Base-by-base conservation (phyloP, 2,888 invertebrate species). In the Pristionchus fissidentatus region DNA sequence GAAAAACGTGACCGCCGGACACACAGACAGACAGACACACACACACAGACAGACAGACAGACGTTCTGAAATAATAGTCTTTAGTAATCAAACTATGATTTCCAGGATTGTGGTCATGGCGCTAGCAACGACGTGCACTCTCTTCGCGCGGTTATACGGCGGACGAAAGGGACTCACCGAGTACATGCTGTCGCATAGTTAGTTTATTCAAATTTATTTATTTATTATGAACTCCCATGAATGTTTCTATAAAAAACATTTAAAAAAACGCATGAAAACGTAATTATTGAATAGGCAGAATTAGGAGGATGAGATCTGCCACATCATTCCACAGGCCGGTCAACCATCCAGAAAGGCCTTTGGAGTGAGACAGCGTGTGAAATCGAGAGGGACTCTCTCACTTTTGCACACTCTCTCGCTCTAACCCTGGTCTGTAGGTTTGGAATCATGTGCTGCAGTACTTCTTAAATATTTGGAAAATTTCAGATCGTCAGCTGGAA, bases 21-120 rank as follows among this genome's bases (percentile, higher is more conserved):
- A 49, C 49, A 19, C 10, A 49, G 49, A 15, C 49, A 10, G 10
- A 49, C 19, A 19, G 49, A 49, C 10, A 19, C 19, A 15, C 49
- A 15, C 49, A 15, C 13, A 10, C 19, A 49, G 49, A 19, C 49
- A n/a, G n/a, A n/a, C n/a, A n/a, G n/a, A n/a, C n/a, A n/a, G n/a
- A n/a, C n/a, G n/a, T n/a, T n/a, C n/a, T n/a, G n/a, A n/a, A 32
- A 10, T 1, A 32, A 32, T 1, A 32, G 32, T 38, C 22, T 10
- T 73, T 38, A n/a, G n/a, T 10, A 5, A 43, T 41, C 22, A 73
- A 73, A 29, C 7, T 15, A 43, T 75, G 1, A 22, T 3, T 62
- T 81, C 19, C 62, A 81, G 80, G 10, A 62, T 62, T 29, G 80
- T 81, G 2, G 62, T 81, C 32, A 81, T 81, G 60, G 80, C 80